These are phyloP conservation scores for Sicus ferrugineus DNA, from an alignment of 2,888 invertebrate genomes.

Conservation along the genomic window DNA sequence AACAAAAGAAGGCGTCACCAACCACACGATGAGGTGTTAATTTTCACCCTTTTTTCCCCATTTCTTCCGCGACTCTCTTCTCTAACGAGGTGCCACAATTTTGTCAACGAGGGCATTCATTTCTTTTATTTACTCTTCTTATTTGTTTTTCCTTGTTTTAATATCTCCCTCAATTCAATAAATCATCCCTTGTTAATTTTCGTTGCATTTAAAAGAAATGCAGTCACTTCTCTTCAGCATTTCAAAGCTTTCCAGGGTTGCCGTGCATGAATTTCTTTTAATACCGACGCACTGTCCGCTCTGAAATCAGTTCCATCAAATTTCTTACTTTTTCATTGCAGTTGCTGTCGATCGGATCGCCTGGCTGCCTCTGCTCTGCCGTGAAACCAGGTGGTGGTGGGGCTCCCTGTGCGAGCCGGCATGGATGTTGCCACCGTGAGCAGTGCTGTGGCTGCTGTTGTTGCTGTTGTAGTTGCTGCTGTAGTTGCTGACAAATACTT, in stretches of 20 bases:
- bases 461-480: slow-evolving; percentile 30
- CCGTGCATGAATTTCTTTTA: neutral
- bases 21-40: slow-evolving; percentile 2
- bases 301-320: neutral
- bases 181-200: neutral
- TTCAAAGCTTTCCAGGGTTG: neutral
- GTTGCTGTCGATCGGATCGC: neutral
- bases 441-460: slow-evolving; percentile 23
- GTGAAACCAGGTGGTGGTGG: neutral
- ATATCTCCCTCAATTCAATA: neutral
- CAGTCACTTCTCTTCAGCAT: neutral
- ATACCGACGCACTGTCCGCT: neutral
- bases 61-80: neutral
- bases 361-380: neutral
- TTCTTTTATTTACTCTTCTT: neutral
- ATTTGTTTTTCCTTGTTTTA: neutral
- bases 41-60: neutral
- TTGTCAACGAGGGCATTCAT: too few species aligned
- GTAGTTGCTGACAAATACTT: neutral
- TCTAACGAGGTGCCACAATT: too few species aligned
- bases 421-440: too few species aligned
- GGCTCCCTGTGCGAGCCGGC: too few species aligned
- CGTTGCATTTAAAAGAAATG: neutral
- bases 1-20: neutral
- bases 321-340: slow-evolving; percentile 10